Base-by-base conservation (phyloP, 64 coral and sea anemone genomes). In the Trachythela sp. region DNA sequence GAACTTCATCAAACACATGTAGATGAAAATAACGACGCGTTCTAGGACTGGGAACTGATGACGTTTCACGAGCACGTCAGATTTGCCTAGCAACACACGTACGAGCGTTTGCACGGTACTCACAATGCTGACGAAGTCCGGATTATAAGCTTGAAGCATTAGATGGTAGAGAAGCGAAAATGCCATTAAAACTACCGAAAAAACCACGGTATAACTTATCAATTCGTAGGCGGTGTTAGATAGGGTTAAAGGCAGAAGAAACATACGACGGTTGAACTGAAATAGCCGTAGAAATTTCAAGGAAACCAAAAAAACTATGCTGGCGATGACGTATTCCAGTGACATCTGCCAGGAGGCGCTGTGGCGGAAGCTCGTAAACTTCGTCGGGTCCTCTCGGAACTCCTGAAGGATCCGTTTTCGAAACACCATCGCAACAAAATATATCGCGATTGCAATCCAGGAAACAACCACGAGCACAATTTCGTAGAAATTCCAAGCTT, bases 191-290 rank as follows among this genome's bases (percentile, higher is more conserved):
- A 77, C 85, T 10, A 99, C 33, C 0, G 83, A 15, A 29, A 95
- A 91, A 13, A 93, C 86, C 0, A 84, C 27, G 1, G 86, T 29
- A 32, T 91, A 99, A 37, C 88, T 88, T 0, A 60, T 17, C 24
- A 99, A 89, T 5, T 99, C 96, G 88, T 56, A 83, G 8, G 64
- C 51, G 5, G 96, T 89, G 17, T 91, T 89, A 13, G 59, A 54
- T 56, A 99, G 75, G 34, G 96, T 99, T 30, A 85, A 88, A 0
- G 93, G 88, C 35, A 99, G 70, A 0, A 95, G 75, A 56, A 90
- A 99, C 83, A 99, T 99, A 39, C 91, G 87, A 32, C 92, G 90
- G 87, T 99, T 99, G 70, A 99, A 99, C 37, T 84, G 88, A 22
- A 99, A 89, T 18, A 99, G 77, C 37, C 93, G 92, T 39, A 99